These are phyloP conservation scores for Acyrthosiphon pisum DNA, from an alignment of 1,140 invertebrate species.

Conservation along the genomic window DNA sequence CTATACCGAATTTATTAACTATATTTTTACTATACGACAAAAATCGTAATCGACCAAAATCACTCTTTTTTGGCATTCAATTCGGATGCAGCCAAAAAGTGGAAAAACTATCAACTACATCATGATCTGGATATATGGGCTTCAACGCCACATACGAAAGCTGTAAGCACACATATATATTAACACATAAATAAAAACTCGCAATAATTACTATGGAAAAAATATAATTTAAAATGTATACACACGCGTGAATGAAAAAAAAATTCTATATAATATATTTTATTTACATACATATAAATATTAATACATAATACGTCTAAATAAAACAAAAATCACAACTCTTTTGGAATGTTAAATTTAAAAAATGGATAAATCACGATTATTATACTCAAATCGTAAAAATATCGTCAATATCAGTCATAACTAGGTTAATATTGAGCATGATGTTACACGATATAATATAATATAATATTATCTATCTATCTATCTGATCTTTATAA, in stretches of 20 bases:
- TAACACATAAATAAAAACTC: not conserved
- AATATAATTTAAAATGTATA: constrained; percentile 36
- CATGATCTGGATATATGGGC: no score
- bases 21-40: no score
- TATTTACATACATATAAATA: constrained; percentile 12
- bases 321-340: constrained; percentile 48
- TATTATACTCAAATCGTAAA: not conserved
- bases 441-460: not conserved
- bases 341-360: constrained; percentile 31
- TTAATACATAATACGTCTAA: constrained; percentile 1
- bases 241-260: constrained; percentile 33
- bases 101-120: no score
- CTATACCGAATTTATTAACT: no score
- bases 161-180: no score
- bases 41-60: no score
- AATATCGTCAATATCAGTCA: not conserved
- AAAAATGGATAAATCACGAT: not conserved
- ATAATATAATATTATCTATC: no score
- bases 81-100: no score
- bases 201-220: not conserved
- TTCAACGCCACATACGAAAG: no score
- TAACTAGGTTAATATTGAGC: constrained; percentile 15
- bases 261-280: not conserved
- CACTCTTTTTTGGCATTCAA: no score
- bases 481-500: not conserved